phyloP scores from a whole-genome alignment of 2,888 invertebrate species.

The Nomada hirtipes region DNA sequence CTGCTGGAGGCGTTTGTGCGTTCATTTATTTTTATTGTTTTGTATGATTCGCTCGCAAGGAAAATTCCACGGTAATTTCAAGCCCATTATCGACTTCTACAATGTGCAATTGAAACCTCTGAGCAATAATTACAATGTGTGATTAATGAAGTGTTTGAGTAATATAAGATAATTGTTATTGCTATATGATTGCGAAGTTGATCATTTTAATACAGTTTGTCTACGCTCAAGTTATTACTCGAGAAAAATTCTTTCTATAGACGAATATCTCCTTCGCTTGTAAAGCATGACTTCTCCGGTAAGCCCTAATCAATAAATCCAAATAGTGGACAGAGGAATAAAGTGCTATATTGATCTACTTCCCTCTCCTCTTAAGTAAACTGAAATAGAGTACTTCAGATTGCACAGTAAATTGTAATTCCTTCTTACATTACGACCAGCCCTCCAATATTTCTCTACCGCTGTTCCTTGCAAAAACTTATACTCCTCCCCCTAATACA shows the following conservation, averaged over 20 bases:
- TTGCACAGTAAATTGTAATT: not conserved
- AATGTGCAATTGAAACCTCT: no score
- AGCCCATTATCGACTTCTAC: no score
- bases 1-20: not conserved
- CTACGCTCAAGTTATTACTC: not conserved
- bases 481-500: no score
- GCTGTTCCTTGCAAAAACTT: no score
- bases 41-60: not conserved
- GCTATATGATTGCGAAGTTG: not conserved
- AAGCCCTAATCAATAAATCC: constrained; percentile 13
- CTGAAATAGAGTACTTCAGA: not conserved
- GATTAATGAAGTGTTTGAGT: not conserved
- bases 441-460: no score
- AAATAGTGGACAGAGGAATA: not conserved
- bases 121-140: no score
- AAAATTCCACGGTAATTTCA: not conserved
- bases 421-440: no score
- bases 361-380: not conserved
- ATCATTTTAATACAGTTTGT: not conserved
- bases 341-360: not conserved
- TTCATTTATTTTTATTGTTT: not conserved
- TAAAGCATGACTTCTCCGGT: not conserved
- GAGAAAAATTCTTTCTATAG: not conserved
- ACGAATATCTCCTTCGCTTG: not conserved
- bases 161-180: not conserved